These are phyloP conservation scores for Coregonus clupeaformis DNA, from an alignment of 2,113 vertebrate genomes.

Conservation along the genomic window DNA sequence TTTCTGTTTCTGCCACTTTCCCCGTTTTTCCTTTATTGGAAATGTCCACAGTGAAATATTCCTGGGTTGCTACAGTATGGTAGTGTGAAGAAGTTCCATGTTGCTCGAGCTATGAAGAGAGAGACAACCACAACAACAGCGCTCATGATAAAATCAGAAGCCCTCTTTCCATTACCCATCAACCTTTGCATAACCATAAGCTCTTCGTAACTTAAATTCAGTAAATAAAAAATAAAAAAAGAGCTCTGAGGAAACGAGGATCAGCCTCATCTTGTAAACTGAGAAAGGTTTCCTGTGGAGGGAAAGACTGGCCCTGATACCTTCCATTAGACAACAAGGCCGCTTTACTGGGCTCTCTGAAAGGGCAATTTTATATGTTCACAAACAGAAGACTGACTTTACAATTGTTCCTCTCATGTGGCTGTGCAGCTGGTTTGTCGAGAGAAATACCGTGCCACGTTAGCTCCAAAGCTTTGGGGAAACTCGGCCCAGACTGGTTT, in stretches of 20 bases:
- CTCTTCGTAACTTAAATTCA: neutral
- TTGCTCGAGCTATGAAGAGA: neutral
- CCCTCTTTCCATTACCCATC: neutral
- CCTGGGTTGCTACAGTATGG: constrained; percentile 41
- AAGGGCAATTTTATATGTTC: no score
- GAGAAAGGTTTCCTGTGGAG: no score
- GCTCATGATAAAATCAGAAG: neutral
- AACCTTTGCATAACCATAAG: neutral
- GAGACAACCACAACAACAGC: neutral
- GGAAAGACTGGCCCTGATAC: neutral
- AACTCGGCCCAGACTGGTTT: neutral
- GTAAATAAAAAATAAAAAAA: neutral
- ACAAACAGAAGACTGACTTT: no score
- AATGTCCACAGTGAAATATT: constrained; percentile 56
- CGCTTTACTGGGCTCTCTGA: no score
- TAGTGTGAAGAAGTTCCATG: constrained; percentile 2
- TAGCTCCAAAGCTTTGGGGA: no score
- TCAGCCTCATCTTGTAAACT: no score
- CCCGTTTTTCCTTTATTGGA: constrained; percentile 41
- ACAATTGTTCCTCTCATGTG: no score
- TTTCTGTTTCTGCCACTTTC: constrained; percentile 31
- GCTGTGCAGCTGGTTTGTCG: no score
- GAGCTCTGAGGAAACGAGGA: neutral
- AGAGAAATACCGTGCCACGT: no score
- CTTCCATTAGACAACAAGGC: neutral